Conservation (phyloP, 1,140 invertebrate species). For the Phymastichus coffea region DNA sequence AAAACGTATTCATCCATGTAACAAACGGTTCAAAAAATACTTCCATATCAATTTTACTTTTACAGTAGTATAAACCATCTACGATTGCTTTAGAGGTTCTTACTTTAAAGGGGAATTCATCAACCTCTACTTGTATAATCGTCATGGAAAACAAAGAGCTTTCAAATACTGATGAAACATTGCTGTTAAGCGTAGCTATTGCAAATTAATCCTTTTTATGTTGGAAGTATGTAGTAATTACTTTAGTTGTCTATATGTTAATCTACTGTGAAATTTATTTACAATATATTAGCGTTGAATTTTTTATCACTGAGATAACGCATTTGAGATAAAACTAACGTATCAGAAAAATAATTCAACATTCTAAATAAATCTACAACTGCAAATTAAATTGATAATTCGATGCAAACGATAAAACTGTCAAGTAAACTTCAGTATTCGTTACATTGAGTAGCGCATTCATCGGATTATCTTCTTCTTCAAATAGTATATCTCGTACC, state of each 20-base stretch:
- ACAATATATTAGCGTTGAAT: neutral
- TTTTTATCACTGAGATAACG: slow-evolving; percentile 14
- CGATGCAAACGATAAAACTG: no score
- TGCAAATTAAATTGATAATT: no score
- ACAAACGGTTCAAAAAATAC: slow-evolving; percentile 22
- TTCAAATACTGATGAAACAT: slow-evolving; percentile 19
- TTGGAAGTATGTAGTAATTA: neutral
- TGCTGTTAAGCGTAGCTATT: no score
- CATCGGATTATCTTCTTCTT: no score
- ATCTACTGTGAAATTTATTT: slow-evolving; percentile 13
- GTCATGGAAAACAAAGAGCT: slow-evolving; percentile 22
- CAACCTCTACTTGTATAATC: no score
- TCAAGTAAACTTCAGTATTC: no score
- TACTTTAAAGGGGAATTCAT: no score
- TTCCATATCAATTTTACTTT: slow-evolving; percentile 25
- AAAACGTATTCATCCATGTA: slow-evolving; percentile 20
- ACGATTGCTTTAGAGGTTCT: no score
- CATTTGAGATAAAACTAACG: neutral
- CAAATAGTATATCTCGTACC: no score
- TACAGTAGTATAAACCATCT: slow-evolving; percentile 21
- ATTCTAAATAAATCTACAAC: no score
- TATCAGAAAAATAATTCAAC: neutral
- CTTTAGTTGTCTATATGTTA: slow-evolving; percentile 12
- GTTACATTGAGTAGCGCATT: no score
- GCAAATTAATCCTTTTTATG: slow-evolving; percentile 11